Evolutionary conservation across 2,888 invertebrate species (phyloP).

Genomic region (Andrena fulva): DNA sequence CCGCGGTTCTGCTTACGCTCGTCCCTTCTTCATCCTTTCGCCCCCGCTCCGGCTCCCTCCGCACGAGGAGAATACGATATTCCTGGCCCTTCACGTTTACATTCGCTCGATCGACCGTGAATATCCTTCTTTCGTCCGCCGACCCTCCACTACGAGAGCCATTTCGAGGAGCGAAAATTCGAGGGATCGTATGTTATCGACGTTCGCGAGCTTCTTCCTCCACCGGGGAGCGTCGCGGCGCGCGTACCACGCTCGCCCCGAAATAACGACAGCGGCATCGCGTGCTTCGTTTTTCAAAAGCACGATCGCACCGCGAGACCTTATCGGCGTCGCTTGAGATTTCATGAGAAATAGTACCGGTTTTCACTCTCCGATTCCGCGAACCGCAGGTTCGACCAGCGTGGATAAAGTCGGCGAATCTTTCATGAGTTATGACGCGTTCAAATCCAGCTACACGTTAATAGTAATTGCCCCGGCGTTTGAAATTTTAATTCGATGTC

Average conservation of each 20-base stretch:
- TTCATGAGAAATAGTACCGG: neutral
- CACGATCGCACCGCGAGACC: neutral
- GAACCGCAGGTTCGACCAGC: neutral
- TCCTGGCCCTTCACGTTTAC: constrained; percentile 59
- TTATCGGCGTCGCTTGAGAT: neutral
- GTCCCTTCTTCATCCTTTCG: neutral
- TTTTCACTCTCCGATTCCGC: neutral
- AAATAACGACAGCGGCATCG: neutral
- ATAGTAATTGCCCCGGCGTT: too few species aligned
- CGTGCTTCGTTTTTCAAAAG: neutral
- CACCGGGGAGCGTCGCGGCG: constrained; percentile 14
- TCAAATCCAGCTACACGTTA: too few species aligned
- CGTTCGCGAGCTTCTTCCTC: constrained; percentile 31
- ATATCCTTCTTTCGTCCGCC: constrained; percentile 59
- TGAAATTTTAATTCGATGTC: too few species aligned
- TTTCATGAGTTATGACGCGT: neutral
- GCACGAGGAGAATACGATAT: constrained; percentile 42
- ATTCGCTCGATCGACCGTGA: constrained; percentile 71
- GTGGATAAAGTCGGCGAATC: neutral
- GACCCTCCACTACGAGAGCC: constrained; percentile 61
- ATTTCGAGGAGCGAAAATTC: constrained; percentile 66
- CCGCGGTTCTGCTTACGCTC: neutral
- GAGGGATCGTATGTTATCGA: constrained; percentile 66
- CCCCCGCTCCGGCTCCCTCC: neutral
- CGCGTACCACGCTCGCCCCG: constrained; percentile 10